Conservation (phyloP, 2,113 vertebrate genomes). For the Mixornis gularis region DNA sequence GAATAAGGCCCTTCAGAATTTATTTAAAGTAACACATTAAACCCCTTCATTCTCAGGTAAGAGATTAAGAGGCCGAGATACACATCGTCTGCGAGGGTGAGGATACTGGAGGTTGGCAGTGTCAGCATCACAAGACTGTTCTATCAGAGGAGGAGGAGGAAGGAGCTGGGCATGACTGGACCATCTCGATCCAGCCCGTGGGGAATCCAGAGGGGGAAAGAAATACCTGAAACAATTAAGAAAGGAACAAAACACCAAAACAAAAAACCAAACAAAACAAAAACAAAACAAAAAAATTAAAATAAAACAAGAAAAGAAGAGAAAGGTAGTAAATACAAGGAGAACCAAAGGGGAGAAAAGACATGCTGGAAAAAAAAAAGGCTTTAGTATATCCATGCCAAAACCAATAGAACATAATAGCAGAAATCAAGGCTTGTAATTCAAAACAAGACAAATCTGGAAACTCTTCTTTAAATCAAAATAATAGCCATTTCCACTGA, state of each 20-base stretch:
- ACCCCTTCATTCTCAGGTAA: conserved; percentile 80
- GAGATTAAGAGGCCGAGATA: conserved; percentile 78
- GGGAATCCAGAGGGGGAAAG: conserved; percentile 91
- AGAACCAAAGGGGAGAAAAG: conserved; percentile 74
- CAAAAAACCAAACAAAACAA: conserved; percentile 52
- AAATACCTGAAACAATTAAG: conserved; percentile 91
- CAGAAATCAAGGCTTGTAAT: conserved; percentile 66
- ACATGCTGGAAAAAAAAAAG: conserved; percentile 72
- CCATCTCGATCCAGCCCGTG: conserved; percentile 85
- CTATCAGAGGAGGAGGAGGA: conserved; percentile 86
- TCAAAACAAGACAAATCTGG: conserved; percentile 65
- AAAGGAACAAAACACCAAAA: conserved; percentile 75
- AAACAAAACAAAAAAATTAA: conserved; percentile 6
- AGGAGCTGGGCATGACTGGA: conserved; percentile 90
- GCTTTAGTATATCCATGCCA: conserved; percentile 74
- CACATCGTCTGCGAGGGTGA: conserved; percentile 77
- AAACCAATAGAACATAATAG: conserved; percentile 70
- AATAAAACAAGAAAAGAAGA: conserved; percentile 66
- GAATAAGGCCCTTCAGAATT: conserved; percentile 57
- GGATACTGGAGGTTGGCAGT: conserved; percentile 77
- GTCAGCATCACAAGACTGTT: conserved; percentile 86
- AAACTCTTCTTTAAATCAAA: conserved; percentile 53
- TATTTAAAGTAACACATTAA: conserved; percentile 57
- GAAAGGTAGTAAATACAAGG: conserved; percentile 75
- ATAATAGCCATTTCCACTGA: conserved; percentile 44